Evolutionary conservation across 2,113 vertebrate species (phyloP).

Genomic region (Corythoichthys haematopterus): DNA sequence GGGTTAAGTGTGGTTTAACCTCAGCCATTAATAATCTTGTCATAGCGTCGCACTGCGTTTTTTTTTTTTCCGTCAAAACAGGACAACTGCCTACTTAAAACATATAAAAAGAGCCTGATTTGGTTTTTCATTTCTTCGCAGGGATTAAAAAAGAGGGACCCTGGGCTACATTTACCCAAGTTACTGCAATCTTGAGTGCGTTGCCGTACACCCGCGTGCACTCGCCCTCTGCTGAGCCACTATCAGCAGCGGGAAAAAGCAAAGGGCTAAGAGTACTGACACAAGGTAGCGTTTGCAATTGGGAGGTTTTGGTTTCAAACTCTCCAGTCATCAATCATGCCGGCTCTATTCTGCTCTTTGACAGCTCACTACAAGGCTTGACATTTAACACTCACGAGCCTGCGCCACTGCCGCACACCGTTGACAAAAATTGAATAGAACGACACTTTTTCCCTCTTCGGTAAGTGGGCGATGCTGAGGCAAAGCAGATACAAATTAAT

Average conservation of each 20-base stretch:
- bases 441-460: slow-evolving; percentile 62
- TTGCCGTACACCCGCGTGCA: slow-evolving; percentile 44
- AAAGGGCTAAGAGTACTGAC: slow-evolving; percentile 80
- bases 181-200: slow-evolving; percentile 62
- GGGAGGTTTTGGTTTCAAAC: slow-evolving; percentile 97
- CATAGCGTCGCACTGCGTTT: slow-evolving; percentile 83
- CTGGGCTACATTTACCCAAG: slow-evolving; percentile 60
- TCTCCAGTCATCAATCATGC: slow-evolving; percentile 99
- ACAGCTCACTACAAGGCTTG: slow-evolving; percentile 99
- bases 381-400: slow-evolving; percentile 99
- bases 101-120: slow-evolving; percentile 51
- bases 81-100: slow-evolving; percentile 12
- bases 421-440: slow-evolving; percentile 69
- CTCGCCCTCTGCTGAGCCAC: slow-evolving; percentile 80
- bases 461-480: slow-evolving; percentile 67
- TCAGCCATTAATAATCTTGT: slow-evolving; percentile 96
- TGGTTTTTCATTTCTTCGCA: slow-evolving; percentile 54
- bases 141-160: slow-evolving; percentile 71
- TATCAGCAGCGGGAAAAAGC: slow-evolving; percentile 57
- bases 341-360: slow-evolving; percentile 95
- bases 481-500: slow-evolving; percentile 81
- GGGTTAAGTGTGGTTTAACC: slow-evolving; percentile 79
- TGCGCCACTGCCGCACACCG: slow-evolving; percentile 86
- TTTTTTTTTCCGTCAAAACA: slow-evolving; percentile 34
- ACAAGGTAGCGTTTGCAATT: slow-evolving; percentile 96